Evolutionary conservation across 2,113 vertebrate species (phyloP).

Genomic region (Poeciliopsis retropinna): DNA sequence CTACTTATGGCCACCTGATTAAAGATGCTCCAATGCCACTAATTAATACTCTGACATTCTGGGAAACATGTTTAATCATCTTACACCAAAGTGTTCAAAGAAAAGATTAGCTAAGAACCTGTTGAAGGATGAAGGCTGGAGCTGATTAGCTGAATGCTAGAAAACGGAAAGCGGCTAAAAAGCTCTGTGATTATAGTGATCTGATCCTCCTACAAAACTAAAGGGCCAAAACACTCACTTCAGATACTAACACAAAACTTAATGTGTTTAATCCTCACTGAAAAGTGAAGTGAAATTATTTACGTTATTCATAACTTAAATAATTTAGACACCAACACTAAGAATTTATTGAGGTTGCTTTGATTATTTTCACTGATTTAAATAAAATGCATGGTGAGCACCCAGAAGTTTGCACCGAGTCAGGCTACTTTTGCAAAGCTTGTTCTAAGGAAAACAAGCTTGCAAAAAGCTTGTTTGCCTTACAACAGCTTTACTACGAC

Average conservation of each 20-base stretch:
- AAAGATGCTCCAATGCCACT: background rate
- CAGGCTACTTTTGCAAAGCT: background rate
- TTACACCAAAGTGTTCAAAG: background rate
- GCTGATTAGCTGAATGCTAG: background rate
- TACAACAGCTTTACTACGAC: too few relatives aligned
- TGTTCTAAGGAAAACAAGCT: too few relatives aligned
- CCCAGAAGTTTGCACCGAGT: background rate
- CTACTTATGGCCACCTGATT: background rate
- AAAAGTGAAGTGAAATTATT: too few relatives aligned
- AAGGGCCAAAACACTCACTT: background rate
- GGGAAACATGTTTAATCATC: background rate
- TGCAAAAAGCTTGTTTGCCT: too few relatives aligned
- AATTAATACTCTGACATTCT: conserved; percentile 4
- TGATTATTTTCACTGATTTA: background rate
- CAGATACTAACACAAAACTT: background rate
- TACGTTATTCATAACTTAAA: too few relatives aligned
- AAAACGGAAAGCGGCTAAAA: conserved; percentile 1
- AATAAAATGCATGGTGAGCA: background rate
- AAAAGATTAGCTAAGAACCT: background rate
- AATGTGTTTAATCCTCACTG: background rate
- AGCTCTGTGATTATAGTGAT: background rate
- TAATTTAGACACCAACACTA: background rate
- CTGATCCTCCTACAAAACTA: background rate
- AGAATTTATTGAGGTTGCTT: background rate
- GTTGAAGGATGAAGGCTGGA: background rate